Conservation (phyloP, 1,140 invertebrate species). For the Drosophila varians region DNA sequence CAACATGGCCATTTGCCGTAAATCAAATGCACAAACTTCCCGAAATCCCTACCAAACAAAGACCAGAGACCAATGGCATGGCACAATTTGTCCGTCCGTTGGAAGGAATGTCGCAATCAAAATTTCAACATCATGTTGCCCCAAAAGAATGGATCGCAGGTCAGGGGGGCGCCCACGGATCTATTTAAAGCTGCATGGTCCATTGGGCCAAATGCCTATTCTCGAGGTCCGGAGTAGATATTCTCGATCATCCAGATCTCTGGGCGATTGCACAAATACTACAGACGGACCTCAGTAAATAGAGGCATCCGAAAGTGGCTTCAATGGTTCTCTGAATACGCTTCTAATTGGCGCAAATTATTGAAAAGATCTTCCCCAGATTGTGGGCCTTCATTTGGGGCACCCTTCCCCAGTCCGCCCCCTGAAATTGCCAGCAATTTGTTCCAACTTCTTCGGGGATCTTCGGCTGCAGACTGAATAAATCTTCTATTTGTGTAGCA, state of each 20-base stretch:
- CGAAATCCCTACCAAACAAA: background rate
- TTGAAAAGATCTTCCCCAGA: conserved; percentile 61
- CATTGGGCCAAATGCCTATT: conserved; percentile 57
- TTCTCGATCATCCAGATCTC: conserved; percentile 24
- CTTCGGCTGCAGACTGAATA: conserved; percentile 11
- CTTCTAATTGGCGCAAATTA: conserved; percentile 76
- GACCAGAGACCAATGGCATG: conserved; percentile 25
- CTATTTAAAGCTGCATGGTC: conserved; percentile 70
- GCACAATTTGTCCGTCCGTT: conserved; percentile 62
- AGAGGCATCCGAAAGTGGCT: conserved; percentile 18
- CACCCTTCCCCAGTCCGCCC: background rate
- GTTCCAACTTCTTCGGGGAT: conserved; percentile 34
- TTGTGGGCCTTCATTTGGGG: conserved; percentile 17
- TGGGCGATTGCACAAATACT: conserved; percentile 24
- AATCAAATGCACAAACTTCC: conserved; percentile 63
- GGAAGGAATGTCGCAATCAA: conserved; percentile 77
- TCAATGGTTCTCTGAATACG: conserved; percentile 54
- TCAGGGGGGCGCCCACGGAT: conserved; percentile 30
- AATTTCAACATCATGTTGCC: conserved; percentile 78
- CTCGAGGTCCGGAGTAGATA: conserved; percentile 13
- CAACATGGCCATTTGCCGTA: conserved; percentile 75
- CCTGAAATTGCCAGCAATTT: conserved; percentile 62
- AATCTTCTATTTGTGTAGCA: conserved; percentile 33
- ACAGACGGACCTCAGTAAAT: background rate
- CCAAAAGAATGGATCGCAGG: conserved; percentile 1